These are phyloP conservation scores for Aethes cnicana DNA, from an alignment of 2,888 invertebrate genomes.

Conservation along the genomic window DNA sequence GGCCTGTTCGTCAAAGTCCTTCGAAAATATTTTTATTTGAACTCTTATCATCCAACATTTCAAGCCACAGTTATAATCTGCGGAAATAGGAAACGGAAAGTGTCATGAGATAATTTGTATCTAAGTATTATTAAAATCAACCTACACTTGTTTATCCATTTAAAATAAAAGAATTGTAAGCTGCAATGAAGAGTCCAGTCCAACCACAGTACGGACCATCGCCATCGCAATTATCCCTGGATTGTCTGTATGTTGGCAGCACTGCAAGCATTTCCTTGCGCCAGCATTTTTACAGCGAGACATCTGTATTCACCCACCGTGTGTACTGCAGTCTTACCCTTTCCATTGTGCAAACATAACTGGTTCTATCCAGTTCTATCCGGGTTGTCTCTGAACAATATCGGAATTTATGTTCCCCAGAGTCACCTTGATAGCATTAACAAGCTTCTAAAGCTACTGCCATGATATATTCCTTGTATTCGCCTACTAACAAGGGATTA, in stretches of 20 bases:
- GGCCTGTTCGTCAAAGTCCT: too few species aligned
- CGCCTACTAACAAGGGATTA: conserved; percentile 25
- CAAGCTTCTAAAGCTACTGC: conserved; percentile 49
- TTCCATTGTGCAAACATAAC: conserved; percentile 59
- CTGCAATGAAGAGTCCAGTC: too few species aligned
- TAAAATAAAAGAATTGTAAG: background rate
- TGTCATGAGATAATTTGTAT: too few species aligned
- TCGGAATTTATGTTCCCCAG: conserved; percentile 57
- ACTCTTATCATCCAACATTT: too few species aligned
- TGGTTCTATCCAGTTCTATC: conserved; percentile 37
- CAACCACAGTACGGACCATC: background rate
- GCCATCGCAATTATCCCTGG: conserved; percentile 14
- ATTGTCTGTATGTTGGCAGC: conserved; percentile 21
- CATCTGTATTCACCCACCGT: conserved; percentile 27
- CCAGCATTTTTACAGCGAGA: conserved; percentile 18
- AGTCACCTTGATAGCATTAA: conserved; percentile 60
- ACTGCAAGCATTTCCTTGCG: conserved; percentile 8
- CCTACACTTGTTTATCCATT: too few species aligned
- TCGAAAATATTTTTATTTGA: too few species aligned
- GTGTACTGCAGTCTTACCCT: conserved; percentile 51
- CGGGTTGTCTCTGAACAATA: conserved; percentile 48
- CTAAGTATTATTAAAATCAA: too few species aligned
- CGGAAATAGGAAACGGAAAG: too few species aligned
- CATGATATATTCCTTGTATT: conserved; percentile 28
- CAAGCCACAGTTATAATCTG: too few species aligned